phyloP scores from a whole-genome alignment of 2,113 vertebrate genomes.

The Megaceryle torquata region DNA sequence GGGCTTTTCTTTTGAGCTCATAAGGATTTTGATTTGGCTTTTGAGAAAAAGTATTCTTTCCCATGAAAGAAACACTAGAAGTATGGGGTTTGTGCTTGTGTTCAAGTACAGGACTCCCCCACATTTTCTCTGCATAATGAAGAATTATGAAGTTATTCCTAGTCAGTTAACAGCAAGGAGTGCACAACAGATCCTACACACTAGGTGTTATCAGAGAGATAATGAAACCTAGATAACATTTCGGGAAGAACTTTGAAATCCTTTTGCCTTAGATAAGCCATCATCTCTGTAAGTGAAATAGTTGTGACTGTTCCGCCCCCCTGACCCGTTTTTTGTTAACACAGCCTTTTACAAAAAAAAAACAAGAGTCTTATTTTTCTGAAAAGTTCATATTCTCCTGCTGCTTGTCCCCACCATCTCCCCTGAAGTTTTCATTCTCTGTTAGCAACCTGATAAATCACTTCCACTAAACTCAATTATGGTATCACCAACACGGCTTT shows the following conservation, averaged over 20 bases:
- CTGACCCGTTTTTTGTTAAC: slow-evolving; percentile 12
- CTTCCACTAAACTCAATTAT: slow-evolving; percentile 53
- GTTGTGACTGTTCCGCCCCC: neutral
- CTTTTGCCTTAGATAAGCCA: neutral
- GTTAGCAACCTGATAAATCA: slow-evolving; percentile 51
- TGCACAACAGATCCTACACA: neutral
- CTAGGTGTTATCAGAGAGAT: neutral
- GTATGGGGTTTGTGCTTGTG: neutral
- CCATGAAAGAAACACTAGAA: neutral
- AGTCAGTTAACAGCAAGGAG: neutral
- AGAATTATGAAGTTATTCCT: neutral
- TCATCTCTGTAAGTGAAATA: slow-evolving; percentile 11
- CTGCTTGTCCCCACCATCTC: neutral
- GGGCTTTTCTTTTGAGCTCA: neutral
- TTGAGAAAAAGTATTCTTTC: neutral
- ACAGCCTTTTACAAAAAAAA: slow-evolving; percentile 45
- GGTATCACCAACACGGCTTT: slow-evolving; percentile 46
- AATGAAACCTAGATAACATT: slow-evolving; percentile 31
- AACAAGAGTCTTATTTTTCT: slow-evolving; percentile 14
- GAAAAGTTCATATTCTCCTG: slow-evolving; percentile 14
- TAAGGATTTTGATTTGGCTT: neutral
- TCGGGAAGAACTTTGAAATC: slow-evolving; percentile 14
- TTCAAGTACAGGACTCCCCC: neutral
- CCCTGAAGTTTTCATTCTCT: slow-evolving; percentile 34
- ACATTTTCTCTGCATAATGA: neutral